Base-by-base conservation (phyloP, 2,888 invertebrate species). In the Chaetogeoica ovagalla region DNA sequence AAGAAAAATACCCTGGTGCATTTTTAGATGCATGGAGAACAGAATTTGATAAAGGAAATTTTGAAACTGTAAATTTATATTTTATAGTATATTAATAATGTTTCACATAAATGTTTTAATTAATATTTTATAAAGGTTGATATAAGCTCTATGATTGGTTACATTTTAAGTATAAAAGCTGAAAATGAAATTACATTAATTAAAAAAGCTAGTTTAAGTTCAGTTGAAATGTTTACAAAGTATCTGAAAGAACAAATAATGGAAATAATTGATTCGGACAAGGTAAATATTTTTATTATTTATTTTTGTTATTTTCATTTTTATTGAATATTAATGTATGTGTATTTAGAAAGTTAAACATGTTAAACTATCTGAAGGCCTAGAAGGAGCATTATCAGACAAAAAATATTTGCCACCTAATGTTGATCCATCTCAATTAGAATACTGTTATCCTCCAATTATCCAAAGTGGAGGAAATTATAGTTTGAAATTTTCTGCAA, bases 401-500 rank as follows among this genome's bases (percentile, higher is more conserved):
- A 97, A 97, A 85, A 98, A 98, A 87, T 97, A 96, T 87, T 95
- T 98, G 2, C 91, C 93, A 15, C 94, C 94, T 2, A 84, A 84
- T 81, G 93, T 96, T 0, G 97, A 97, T 87, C 91, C 92, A 5
- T 90, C 91, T 43, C 93, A 96, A 86, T 90, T 98, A 6, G 98
- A 99, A 85, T 95, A 97, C 91, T 99, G 98, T 86, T 99, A 98
- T 86, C 97, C 98, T 0, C 95, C 99, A 0, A 99, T 99, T 82
- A 96, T 99, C 85, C 99, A 99, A 86, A 98, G 98, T 57, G 99
- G 99, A 13, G 98, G 98, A n/a, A 92, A 94, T 85, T 99, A 98
- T 88, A 94, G 93, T 85, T 89, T 99, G 68, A 99, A 99, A 87
- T 99, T 98, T 87, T 98, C 97, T 85, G 95, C 95, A 6, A 91